Evolutionary conservation across 2,113 vertebrate species (phyloP).

Genomic region (Psittacula cyanocephala): DNA sequence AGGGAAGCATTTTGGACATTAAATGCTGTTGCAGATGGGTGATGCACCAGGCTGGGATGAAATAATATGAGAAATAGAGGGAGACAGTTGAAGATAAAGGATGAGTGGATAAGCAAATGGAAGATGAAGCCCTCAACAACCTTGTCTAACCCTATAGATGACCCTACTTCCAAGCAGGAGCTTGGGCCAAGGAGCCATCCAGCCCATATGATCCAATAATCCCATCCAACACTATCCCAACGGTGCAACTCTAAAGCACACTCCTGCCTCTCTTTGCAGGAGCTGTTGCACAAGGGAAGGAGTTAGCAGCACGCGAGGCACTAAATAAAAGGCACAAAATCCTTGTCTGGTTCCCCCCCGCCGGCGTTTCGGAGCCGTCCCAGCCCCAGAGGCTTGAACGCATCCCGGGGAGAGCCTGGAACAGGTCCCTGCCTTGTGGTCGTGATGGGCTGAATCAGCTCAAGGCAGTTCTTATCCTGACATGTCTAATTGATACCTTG

Average conservation of each 20-base stretch:
- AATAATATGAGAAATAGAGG: neutral
- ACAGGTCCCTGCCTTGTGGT: constrained; percentile 28
- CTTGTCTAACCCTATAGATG: neutral
- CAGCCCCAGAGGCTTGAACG: neutral
- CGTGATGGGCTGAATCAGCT: constrained; percentile 52
- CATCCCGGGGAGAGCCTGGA: neutral
- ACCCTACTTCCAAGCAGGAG: neutral
- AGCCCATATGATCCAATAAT: neutral
- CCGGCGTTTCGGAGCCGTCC: neutral
- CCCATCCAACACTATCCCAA: accelerated
- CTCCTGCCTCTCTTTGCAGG: neutral
- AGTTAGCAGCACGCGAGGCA: neutral
- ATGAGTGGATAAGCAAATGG: neutral
- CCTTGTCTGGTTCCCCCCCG: neutral
- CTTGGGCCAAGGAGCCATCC: neutral
- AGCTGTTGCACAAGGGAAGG: neutral
- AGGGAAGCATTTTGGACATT: neutral
- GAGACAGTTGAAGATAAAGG: neutral
- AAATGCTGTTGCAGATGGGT: neutral
- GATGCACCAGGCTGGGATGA: neutral
- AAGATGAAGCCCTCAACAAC: neutral
- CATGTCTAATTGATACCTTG: constrained; percentile 77
- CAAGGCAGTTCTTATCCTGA: constrained; percentile 73
- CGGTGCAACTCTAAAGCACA: accelerated
- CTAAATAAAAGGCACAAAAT: neutral